Percentiles rank a stretch among this genome's conserved stretches.
These are phyloP conservation scores for Apotomis betuletana DNA, from an alignment of 2,888 invertebrate species.

Conservation along the genomic window DNA sequence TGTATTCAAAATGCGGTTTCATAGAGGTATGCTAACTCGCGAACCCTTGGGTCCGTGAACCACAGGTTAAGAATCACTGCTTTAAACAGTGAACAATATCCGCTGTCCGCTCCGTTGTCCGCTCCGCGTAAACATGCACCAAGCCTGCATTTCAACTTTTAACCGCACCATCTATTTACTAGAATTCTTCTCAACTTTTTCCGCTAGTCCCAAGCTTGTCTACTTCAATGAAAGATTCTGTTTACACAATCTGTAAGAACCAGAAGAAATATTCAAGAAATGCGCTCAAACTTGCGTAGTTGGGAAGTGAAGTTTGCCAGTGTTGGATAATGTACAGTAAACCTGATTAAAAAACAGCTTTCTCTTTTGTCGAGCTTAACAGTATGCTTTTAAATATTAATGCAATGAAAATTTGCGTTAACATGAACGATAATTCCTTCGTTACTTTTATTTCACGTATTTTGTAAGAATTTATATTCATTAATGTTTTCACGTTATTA, in stretches of 20 bases:
- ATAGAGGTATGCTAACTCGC: too few relatives aligned
- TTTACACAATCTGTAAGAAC: conserved; percentile 31
- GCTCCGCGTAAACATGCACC: not conserved
- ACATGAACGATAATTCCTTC: too few relatives aligned
- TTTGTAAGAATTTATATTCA: too few relatives aligned
- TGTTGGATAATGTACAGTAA: conserved; percentile 7
- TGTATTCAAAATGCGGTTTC: too few relatives aligned
- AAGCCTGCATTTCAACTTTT: not conserved
- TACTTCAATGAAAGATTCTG: conserved; percentile 25
- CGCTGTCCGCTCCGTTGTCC: not conserved
- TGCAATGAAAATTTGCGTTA: not conserved
- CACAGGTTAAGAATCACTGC: too few relatives aligned
- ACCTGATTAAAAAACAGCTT: conserved; percentile 24
- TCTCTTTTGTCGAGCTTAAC: not conserved
- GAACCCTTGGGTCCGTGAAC: too few relatives aligned
- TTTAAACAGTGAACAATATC: too few relatives aligned
- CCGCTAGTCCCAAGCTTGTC: conserved; percentile 17
- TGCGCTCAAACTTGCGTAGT: conserved; percentile 37
- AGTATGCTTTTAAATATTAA: not conserved
- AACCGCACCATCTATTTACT: conserved; percentile 20
- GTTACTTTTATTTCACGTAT: too few relatives aligned
- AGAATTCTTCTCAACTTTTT: conserved; percentile 32
- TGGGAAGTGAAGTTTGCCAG: conserved; percentile 19
- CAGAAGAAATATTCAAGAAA: conserved; percentile 30
- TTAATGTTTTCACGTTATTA: too few relatives aligned